Conservation (phyloP, 2,113 vertebrate species). For the Oncorhynchus tshawytscha region DNA sequence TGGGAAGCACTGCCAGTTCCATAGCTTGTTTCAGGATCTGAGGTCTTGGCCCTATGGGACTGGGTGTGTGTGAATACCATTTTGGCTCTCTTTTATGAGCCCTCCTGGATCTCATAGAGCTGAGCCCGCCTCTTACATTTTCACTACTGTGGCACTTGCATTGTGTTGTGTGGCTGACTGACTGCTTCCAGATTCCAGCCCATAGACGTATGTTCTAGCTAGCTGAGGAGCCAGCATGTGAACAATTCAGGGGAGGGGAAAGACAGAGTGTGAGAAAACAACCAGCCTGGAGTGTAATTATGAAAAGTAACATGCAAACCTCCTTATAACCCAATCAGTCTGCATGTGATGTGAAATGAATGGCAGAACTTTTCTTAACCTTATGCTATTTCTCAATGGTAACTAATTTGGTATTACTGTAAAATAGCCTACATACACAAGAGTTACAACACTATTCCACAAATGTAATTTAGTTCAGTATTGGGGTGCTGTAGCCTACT, state of each 20-base stretch:
- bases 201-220: no score
- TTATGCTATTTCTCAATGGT: not conserved
- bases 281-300: not conserved
- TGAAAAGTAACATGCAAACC: not conserved
- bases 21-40: slow-evolving; percentile 5
- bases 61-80: slow-evolving; percentile 30
- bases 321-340: not conserved
- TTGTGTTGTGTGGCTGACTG: slow-evolving; percentile 50
- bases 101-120: slow-evolving; percentile 48
- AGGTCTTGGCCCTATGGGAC: slow-evolving; percentile 24
- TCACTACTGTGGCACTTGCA: slow-evolving; percentile 41
- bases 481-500: no score
- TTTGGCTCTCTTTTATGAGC: slow-evolving; percentile 41
- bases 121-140: slow-evolving; percentile 46
- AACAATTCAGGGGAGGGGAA: slow-evolving; percentile 27
- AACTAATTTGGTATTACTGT: slow-evolving; percentile 5
- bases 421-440: no score
- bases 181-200: slow-evolving; percentile 45
- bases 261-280: not conserved
- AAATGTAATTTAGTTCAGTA: not conserved
- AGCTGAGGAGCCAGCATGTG: slow-evolving; percentile 24
- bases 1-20: slow-evolving; percentile 8
- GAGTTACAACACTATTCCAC: no score
- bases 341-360: not conserved
- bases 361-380: not conserved